Evolutionary conservation across 2,888 invertebrate genomes (phyloP), one percentile per base, ranked within the genome.

Genomic region (Pelosia muscerda): DNA sequence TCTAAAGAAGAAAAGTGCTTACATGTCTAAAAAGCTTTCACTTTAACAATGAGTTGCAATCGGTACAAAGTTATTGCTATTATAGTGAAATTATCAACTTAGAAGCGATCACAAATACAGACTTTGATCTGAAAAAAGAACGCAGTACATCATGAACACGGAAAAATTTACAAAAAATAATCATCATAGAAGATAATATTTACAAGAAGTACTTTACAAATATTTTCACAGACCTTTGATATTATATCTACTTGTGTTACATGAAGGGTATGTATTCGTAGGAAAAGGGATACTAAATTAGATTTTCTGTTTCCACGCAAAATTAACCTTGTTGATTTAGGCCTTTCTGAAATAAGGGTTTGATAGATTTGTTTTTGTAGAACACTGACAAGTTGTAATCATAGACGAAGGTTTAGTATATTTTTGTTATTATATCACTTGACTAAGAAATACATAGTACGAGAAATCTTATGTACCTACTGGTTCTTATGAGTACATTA

Each of bases 341-440:
- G 65, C 25, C 53, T 57, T 63, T 63, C 60, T 57, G 63, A 66
- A 73, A 65, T 71, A 71, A 63, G 49, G 58, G 58, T 58, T 63
- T 66, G 68, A 73, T 69, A 72, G 49, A 64, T 72, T 65, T 77
- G 56, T 66, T 72, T 69, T 66, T 53, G 63, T 61, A 53, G 8
- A 54, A 65, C 59, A 67, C 67, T 72, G 77, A 66, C 68, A 74
- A 66, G 56, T 31, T 68, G 49, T 74, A 68, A 60, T 68, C 57
- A 68, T 66, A 64, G 38, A 63, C 23, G n/a, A 19, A 67, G 55
- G 56, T 38, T 59, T 53, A 63, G 19, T 38, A 26, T 38, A 38
- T 26, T 56, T 56, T 54, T 23, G 23, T 25, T 34, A 25, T 34
- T 55, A 63, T n/a, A 26, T 63, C 11, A 11, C 34, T 63, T 38